Evolutionary conservation across 2,888 invertebrate species (phyloP).

Genomic region (Cetonia aurata): DNA sequence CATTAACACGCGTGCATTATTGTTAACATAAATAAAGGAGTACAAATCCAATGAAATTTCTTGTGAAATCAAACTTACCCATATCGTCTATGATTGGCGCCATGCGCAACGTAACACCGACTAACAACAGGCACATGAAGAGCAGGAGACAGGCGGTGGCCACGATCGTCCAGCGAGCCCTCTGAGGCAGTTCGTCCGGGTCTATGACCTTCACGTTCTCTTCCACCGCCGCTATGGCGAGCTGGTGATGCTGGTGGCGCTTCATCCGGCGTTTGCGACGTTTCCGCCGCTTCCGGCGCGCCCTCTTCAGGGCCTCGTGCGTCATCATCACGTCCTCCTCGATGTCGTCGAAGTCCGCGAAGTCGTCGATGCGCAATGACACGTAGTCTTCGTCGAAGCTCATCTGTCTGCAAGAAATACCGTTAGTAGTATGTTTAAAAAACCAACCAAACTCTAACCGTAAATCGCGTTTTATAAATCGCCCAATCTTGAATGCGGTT

Average conservation of each 20-base stretch:
- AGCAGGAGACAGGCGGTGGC: constrained; percentile 90
- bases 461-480: too few relatives aligned
- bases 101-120: constrained; percentile 93
- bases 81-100: constrained; percentile 96
- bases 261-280: constrained; percentile 60
- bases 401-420: constrained; percentile 61
- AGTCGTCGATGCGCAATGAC: constrained; percentile 68
- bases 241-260: constrained; percentile 25
- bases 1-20: too few relatives aligned
- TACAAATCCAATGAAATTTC: too few relatives aligned
- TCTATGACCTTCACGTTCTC: constrained; percentile 73
- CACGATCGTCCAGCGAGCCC: constrained; percentile 92
- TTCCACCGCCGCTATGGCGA: constrained; percentile 55
- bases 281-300: constrained; percentile 62
- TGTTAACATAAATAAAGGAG: too few relatives aligned
- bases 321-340: constrained; percentile 60
- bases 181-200: constrained; percentile 85
- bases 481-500: too few relatives aligned
- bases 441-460: too few relatives aligned
- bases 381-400: constrained; percentile 69
- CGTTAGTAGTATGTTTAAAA: too few relatives aligned
- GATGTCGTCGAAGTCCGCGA: constrained; percentile 61
- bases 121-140: constrained; percentile 89
- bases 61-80: too few relatives aligned
- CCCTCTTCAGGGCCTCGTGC: constrained; percentile 61